Base-by-base conservation (phyloP, 1,140 invertebrate species). In the Ganaspis sp. region DNA sequence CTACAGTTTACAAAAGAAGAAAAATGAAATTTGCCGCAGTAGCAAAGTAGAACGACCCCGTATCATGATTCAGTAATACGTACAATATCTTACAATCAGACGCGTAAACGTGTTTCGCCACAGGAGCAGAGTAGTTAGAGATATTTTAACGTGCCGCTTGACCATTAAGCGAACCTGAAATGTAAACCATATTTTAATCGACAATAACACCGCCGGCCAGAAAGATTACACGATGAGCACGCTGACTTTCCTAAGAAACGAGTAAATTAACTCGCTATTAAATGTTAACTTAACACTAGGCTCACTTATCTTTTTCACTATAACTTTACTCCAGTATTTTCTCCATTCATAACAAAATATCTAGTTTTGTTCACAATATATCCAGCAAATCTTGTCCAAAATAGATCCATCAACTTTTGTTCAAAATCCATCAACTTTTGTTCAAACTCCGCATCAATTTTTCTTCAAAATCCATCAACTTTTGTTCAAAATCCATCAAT, bases 151-250 rank as follows among this genome's bases (percentile, higher is more conserved):
- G 58, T 64, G 58, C 58, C 58, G 58, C 58, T 29, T 64, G 58
- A 64, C 26, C 23, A 64, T 64, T 64, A 64, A 64, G 58, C 58
- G 58, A 64, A 64, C 53, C 53, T 58, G 53, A 58, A 58, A 58
- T 58, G 53, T 58, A 58, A 64, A 64, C 58, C 58, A 64, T 64
- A 64, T 64, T 64, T 64, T 64, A 64, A 64, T 64, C 58, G 58
- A 64, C 58, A 64, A 58, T 58, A 64, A 64, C 58, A 64, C 58
- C 58, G 58, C 58, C 23, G 29, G 58, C 58, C 2, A 64, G 23
- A 12, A 29, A 64, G 23, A 29, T 64, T 64, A 64, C 58, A 64
- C 23, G 58, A 64, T 34, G 26, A 29, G 58, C 58, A n/a, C 23
- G 58, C 58, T 29, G 58, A 64, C 26, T 64, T 64, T 64, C 26